Conservation (phyloP, 2,888 invertebrate species). For the Lampropteryx suffumata region DNA sequence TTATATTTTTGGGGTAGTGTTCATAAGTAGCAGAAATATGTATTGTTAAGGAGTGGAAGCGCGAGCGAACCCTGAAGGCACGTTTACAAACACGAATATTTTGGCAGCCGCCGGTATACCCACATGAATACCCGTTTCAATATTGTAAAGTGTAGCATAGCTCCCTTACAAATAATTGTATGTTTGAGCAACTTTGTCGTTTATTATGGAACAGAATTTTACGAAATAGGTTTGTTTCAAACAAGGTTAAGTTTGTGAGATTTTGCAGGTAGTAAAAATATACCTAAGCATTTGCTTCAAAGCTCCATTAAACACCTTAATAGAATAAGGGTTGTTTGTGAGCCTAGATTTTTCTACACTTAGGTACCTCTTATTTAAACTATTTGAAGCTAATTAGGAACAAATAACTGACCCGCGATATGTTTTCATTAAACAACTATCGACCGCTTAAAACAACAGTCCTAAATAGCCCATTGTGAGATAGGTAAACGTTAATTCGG, state of each 20-base stretch:
- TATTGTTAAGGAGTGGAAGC: conserved; percentile 35
- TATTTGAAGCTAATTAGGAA: too few species aligned
- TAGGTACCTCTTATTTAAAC: too few species aligned
- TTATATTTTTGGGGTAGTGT: conserved; percentile 23
- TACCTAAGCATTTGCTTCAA: too few species aligned
- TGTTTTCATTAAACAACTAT: conserved; percentile 4
- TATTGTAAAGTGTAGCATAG: conserved; percentile 20
- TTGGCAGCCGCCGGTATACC: conserved; percentile 37
- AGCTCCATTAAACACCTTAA: too few species aligned
- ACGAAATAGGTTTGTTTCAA: neutral
- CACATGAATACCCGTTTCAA: conserved; percentile 22
- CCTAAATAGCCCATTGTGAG: conserved; percentile 17
- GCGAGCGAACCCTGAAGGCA: conserved; percentile 45
- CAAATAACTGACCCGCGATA: neutral
- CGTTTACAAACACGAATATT: conserved; percentile 51
- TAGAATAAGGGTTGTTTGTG: too few species aligned
- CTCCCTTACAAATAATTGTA: conserved; percentile 14
- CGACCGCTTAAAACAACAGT: conserved; percentile 4
- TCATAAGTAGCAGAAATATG: conserved; percentile 24
- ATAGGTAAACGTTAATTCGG: conserved; percentile 30
- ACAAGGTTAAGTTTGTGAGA: too few species aligned
- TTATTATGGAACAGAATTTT: conserved; percentile 9
- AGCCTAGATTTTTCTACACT: too few species aligned
- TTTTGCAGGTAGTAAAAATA: too few species aligned
- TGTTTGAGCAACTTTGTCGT: conserved; percentile 12